Percentiles rank a stretch among this genome's conserved stretches.
Evolutionary conservation across 2,113 vertebrate genomes (phyloP).

Genomic region (Taxidea taxus): DNA sequence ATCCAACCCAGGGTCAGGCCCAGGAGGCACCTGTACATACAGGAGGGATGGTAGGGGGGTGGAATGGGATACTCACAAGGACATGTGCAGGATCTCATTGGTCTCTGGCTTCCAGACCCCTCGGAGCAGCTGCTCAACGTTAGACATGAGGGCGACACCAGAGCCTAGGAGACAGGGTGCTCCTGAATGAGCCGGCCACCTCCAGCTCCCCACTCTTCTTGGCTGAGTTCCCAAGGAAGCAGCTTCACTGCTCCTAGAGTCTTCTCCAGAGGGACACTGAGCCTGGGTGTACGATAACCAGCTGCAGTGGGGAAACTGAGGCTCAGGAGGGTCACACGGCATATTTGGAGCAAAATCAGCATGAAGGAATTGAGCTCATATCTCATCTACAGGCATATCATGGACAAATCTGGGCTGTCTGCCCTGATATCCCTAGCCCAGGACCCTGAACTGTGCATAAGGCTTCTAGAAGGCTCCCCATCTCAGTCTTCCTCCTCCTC

Average conservation of each 20-base stretch:
- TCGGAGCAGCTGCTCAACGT: conserved; percentile 95
- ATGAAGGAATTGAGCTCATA: background rate
- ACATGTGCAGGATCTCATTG: conserved; percentile 96
- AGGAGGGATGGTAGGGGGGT: too few species aligned
- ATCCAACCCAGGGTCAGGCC: background rate
- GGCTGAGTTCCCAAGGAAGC: background rate
- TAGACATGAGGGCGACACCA: conserved; percentile 95
- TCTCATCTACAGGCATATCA: background rate
- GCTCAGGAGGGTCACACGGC: background rate
- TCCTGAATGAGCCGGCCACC: background rate
- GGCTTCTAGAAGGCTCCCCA: background rate
- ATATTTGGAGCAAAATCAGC: background rate
- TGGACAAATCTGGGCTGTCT: background rate
- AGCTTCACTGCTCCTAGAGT: background rate
- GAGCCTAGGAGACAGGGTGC: conserved; percentile 84
- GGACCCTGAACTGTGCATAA: background rate
- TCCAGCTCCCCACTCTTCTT: background rate
- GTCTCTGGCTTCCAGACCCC: conserved; percentile 97
- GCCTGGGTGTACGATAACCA: background rate
- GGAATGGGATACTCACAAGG: conserved; percentile 89
- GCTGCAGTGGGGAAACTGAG: background rate
- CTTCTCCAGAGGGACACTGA: background rate
- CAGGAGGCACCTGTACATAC: background rate
- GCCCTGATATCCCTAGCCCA: background rate
- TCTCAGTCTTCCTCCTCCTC: background rate